A percentile compares a stretch with the other conserved stretches of the same genome.
Evolutionary conservation across 1,140 invertebrate genomes (phyloP).

Genomic region (Pseudomyrmex cubaensis): DNA sequence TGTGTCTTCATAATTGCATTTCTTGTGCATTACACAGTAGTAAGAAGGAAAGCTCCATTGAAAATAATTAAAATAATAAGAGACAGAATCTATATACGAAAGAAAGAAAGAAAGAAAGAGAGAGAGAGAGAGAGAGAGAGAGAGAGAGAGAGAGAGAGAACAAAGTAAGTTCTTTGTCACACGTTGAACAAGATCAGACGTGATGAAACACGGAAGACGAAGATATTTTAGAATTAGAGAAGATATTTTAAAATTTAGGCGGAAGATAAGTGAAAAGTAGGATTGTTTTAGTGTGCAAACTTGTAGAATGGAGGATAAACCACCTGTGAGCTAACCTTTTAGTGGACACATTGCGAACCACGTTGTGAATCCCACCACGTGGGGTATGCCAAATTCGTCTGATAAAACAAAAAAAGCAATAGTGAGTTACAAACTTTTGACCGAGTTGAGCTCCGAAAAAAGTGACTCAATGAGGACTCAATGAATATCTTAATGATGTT

Average conservation of each 20-base stretch:
- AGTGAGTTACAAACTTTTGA: constrained; percentile 45
- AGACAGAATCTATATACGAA: not conserved
- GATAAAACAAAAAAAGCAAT: constrained; percentile 69
- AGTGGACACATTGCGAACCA: constrained; percentile 86
- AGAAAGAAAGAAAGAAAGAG: too few relatives aligned
- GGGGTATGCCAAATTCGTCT: constrained; percentile 82
- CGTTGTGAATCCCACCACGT: constrained; percentile 86
- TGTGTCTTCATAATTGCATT: constrained; percentile 18
- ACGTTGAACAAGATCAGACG: constrained; percentile 24
- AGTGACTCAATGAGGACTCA: constrained; percentile 18
- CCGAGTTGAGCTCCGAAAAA: not conserved
- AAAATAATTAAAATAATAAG: constrained; percentile 25
- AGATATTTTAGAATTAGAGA: constrained; percentile 44
- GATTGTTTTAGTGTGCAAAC: constrained; percentile 45
- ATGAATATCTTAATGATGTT: constrained; percentile 27
- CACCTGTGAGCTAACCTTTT: constrained; percentile 85
- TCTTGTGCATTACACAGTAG: constrained; percentile 27
- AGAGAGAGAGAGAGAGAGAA: not conserved
- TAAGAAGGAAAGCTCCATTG: constrained; percentile 37
- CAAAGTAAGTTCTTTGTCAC: not conserved
- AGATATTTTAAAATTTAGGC: constrained; percentile 39
- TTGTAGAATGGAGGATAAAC: constrained; percentile 59
- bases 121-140: too few relatives aligned
- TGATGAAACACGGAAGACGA: constrained; percentile 17
- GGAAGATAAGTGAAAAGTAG: constrained; percentile 40